Conservation (phyloP, 2,797 vertebrate species). For the Galaxias olidus region DNA sequence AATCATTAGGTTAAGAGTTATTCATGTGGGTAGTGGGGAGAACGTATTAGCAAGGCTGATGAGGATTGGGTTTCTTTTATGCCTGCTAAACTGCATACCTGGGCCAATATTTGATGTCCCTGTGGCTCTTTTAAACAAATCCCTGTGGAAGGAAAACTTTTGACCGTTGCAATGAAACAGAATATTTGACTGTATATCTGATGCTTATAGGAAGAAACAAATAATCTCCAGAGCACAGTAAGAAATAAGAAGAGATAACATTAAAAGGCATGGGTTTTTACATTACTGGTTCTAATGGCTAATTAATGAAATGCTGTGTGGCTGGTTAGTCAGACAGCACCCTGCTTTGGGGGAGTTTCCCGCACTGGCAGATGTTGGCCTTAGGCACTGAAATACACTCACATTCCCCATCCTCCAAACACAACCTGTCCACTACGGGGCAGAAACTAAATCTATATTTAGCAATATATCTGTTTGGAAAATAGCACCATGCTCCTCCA, state of each 20-base stretch:
- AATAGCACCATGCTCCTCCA: too few species aligned
- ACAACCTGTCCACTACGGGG: slow-evolving; percentile 43
- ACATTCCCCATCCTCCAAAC: slow-evolving; percentile 37
- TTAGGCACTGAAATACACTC: slow-evolving; percentile 52
- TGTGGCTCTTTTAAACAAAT: slow-evolving; percentile 43
- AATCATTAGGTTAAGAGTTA: slow-evolving; percentile 25
- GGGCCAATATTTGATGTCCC: slow-evolving; percentile 52
- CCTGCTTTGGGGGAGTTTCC: slow-evolving; percentile 42
- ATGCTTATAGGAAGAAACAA: slow-evolving; percentile 60
- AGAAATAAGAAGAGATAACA: slow-evolving; percentile 58
- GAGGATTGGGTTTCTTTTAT: slow-evolving; percentile 28
- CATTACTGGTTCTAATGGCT: slow-evolving; percentile 53
- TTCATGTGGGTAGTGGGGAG: slow-evolving; percentile 17
- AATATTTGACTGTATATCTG: slow-evolving; percentile 47
- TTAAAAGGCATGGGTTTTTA: slow-evolving; percentile 44
- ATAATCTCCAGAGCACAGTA: slow-evolving; percentile 51
- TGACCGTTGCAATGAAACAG: slow-evolving; percentile 40
- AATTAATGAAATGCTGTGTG: slow-evolving; percentile 62
- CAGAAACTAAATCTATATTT: slow-evolving; percentile 51
- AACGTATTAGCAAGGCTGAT: slow-evolving; percentile 14
- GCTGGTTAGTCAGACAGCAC: slow-evolving; percentile 50
- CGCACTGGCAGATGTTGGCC: slow-evolving; percentile 66
- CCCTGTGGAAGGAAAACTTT: slow-evolving; percentile 46
- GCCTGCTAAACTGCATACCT: slow-evolving; percentile 36
- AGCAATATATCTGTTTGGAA: background rate